phyloP scores from a whole-genome alignment of 2,797 vertebrate genomes.

The Menidia menidia region DNA sequence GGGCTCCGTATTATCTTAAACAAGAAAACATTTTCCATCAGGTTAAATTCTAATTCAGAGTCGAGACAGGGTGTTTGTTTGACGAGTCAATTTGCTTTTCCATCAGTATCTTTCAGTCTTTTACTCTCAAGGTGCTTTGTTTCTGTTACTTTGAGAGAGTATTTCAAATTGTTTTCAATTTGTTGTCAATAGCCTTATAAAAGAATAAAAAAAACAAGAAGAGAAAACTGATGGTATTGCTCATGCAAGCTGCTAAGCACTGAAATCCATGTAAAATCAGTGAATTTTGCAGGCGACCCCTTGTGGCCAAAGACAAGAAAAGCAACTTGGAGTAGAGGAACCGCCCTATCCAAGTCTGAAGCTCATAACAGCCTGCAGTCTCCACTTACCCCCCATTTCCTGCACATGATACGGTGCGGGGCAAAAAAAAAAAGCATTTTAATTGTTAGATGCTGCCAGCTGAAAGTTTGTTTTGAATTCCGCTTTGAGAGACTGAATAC shows the following conservation, averaged over 20 bases:
- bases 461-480: conserved; percentile 46
- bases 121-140: not conserved
- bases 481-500: conserved; percentile 34
- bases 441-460: conserved; percentile 39
- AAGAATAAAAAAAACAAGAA: not conserved
- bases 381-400: conserved; percentile 61
- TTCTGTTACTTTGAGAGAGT: not conserved
- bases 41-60: not conserved
- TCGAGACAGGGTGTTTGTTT: not conserved
- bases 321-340: conserved; percentile 66
- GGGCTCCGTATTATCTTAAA: not conserved
- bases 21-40: no score
- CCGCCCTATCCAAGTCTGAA: conserved; percentile 60
- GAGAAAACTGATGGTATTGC: not conserved
- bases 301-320: conserved; percentile 65
- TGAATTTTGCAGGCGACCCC: conserved; percentile 54
- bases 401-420: conserved; percentile 40
- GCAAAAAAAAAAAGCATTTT: conserved; percentile 39
- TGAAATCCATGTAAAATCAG: conserved; percentile 59
- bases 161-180: conserved; percentile 12
- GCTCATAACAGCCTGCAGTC: conserved; percentile 36
- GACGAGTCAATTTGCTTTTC: not conserved
- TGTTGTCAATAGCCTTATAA: not conserved
- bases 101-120: not conserved
- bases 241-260: conserved; percentile 28